Evolutionary conservation across 2,888 invertebrate species (phyloP).

Genomic region (Diachrysia chrysitis): DNA sequence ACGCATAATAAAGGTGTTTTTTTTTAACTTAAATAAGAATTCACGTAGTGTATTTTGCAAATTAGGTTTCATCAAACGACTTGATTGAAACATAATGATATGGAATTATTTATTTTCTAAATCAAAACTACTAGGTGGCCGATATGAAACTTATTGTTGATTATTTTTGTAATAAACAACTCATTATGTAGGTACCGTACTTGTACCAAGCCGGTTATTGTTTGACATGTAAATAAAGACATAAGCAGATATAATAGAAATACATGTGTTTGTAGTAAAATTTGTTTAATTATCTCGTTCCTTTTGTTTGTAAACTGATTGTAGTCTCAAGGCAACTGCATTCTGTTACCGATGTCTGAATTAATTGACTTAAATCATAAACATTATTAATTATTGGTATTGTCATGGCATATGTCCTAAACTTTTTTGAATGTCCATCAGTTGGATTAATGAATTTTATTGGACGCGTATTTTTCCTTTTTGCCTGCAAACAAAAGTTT

Average conservation of each 20-base stretch:
- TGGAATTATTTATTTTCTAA: not conserved
- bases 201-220: not conserved
- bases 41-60: not conserved
- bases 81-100: not conserved
- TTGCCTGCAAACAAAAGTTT: no score
- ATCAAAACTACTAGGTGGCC: not conserved
- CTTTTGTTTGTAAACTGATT: constrained; percentile 56
- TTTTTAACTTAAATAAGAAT: no score
- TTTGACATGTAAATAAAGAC: not conserved
- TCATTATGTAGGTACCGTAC: not conserved
- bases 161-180: not conserved
- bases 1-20: no score
- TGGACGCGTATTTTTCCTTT: no score
- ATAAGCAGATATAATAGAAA: constrained; percentile 11
- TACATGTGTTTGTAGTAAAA: constrained; percentile 16
- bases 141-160: not conserved
- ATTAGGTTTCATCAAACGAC: not conserved
- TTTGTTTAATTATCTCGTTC: constrained; percentile 35
- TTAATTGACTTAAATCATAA: constrained; percentile 24
- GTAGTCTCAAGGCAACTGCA: constrained; percentile 52
- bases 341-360: constrained; percentile 46
- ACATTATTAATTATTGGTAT: not conserved
- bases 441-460: no score
- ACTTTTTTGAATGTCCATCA: no score
- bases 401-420: no score